These are phyloP conservation scores for Globodera ellingtonae DNA, from an alignment of 1,140 invertebrate species.

Conservation along the genomic window DNA sequence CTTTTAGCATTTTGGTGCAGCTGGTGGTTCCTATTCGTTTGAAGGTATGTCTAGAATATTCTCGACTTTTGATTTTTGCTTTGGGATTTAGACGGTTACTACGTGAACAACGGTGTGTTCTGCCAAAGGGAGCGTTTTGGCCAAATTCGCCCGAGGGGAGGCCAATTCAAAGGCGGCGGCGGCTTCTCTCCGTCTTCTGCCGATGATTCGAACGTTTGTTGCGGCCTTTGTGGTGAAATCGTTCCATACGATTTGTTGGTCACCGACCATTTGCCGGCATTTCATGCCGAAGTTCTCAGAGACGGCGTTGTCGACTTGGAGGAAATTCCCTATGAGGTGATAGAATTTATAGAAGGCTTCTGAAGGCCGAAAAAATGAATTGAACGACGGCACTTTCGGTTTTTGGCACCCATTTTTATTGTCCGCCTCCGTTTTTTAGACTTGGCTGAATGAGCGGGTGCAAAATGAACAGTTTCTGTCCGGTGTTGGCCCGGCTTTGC, in stretches of 20 bases:
- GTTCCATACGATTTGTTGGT: constrained; percentile 58
- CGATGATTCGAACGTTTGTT: constrained; percentile 54
- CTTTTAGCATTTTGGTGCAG: background rate
- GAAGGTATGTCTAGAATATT: constrained; percentile 3
- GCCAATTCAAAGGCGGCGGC: constrained; percentile 5
- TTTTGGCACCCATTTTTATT: constrained; percentile 15
- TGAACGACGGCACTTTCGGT: no score
- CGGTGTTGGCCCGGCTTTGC: background rate
- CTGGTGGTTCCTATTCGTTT: background rate
- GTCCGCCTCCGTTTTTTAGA: constrained; percentile 28
- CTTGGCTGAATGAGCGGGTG: constrained; percentile 47
- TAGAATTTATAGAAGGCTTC: background rate
- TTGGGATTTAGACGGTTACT: constrained; percentile 28
- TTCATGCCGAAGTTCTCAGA: constrained; percentile 59
- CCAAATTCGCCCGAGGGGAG: background rate
- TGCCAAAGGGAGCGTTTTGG: constrained; percentile 25
- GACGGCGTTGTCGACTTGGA: constrained; percentile 54
- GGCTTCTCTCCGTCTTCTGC: constrained; percentile 42
- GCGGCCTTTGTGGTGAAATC: constrained; percentile 63
- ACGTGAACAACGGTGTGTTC: constrained; percentile 35
- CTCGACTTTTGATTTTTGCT: background rate
- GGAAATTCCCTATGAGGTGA: constrained; percentile 62
- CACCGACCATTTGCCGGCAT: constrained; percentile 56
- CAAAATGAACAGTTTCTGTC: background rate
- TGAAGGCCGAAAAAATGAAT: no score